These are phyloP conservation scores for Otolemur garnettii DNA, from an alignment of 2,113 vertebrate genomes.

Conservation along the genomic window DNA sequence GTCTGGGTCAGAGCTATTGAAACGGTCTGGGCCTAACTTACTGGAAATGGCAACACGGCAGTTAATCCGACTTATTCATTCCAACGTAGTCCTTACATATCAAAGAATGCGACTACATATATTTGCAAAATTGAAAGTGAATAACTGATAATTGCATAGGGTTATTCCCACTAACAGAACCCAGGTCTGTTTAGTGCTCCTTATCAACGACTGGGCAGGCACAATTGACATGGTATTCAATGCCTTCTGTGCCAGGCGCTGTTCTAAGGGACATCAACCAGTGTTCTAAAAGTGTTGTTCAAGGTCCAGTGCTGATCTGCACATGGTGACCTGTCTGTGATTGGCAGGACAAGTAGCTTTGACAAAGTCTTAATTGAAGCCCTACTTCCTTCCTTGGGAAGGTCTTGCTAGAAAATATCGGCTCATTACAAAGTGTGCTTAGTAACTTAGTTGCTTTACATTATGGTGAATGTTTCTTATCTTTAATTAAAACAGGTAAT, in stretches of 20 bases:
- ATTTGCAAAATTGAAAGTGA: neutral
- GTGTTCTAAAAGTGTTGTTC: neutral
- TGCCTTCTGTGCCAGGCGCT: neutral
- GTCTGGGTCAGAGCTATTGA: neutral
- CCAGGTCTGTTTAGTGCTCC: neutral
- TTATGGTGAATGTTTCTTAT: neutral
- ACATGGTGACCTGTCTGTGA: conserved; percentile 16
- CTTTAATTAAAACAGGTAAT: neutral
- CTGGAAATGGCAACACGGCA: conserved; percentile 1
- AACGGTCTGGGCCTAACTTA: neutral
- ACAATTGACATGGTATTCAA: conserved; percentile 16
- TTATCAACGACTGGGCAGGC: neutral
- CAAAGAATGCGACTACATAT: neutral
- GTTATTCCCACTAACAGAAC: neutral
- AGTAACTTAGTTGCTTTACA: neutral
- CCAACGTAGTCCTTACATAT: neutral
- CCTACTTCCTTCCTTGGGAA: conserved; percentile 14
- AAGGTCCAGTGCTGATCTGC: neutral
- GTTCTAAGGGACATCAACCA: neutral
- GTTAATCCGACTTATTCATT: neutral
- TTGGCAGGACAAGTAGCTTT: neutral
- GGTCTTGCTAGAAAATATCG: neutral
- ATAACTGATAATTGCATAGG: neutral
- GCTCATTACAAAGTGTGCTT: neutral
- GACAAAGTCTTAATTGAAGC: conserved; percentile 29